These are phyloP conservation scores for Noctua fimbriata DNA, from an alignment of 2,888 invertebrate genomes.

Conservation along the genomic window DNA sequence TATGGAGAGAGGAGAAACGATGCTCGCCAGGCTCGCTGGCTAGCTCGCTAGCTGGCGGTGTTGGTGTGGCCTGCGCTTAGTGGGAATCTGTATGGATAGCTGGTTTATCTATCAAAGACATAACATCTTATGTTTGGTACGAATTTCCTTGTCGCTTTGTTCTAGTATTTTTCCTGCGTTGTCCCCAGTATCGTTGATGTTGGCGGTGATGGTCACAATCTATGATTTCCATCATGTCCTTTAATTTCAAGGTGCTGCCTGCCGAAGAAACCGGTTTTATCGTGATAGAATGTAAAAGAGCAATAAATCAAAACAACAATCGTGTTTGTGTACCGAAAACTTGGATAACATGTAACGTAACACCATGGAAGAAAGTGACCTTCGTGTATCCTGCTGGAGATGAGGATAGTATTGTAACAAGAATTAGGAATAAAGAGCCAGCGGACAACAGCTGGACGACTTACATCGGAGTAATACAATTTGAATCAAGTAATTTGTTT, in stretches of 20 bases:
- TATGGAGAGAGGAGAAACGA: too few relatives aligned
- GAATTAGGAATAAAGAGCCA: constrained; percentile 13
- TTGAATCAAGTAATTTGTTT: constrained; percentile 31
- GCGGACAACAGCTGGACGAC: neutral
- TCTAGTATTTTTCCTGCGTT: too few relatives aligned
- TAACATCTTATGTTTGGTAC: too few relatives aligned
- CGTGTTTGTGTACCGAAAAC: constrained; percentile 39
- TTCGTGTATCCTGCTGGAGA: constrained; percentile 31
- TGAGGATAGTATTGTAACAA: neutral
- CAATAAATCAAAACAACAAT: constrained; percentile 18
- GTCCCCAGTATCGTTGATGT: neutral
- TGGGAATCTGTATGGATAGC: too few relatives aligned
- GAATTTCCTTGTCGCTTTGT: too few relatives aligned
- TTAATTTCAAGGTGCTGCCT: constrained; percentile 37
- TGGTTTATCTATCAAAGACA: too few relatives aligned
- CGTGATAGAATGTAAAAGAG: constrained; percentile 25
- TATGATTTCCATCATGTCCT: neutral
- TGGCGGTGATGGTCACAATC: neutral
- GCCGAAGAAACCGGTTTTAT: constrained; percentile 3
- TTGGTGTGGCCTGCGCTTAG: too few relatives aligned
- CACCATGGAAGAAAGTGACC: neutral
- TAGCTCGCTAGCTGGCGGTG: too few relatives aligned
- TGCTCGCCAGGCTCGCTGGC: too few relatives aligned
- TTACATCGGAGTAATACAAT: constrained; percentile 21
- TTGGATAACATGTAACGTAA: constrained; percentile 12